Conservation (phyloP, 64 coral and sea anemone genomes). For the Porites australiensis region DNA sequence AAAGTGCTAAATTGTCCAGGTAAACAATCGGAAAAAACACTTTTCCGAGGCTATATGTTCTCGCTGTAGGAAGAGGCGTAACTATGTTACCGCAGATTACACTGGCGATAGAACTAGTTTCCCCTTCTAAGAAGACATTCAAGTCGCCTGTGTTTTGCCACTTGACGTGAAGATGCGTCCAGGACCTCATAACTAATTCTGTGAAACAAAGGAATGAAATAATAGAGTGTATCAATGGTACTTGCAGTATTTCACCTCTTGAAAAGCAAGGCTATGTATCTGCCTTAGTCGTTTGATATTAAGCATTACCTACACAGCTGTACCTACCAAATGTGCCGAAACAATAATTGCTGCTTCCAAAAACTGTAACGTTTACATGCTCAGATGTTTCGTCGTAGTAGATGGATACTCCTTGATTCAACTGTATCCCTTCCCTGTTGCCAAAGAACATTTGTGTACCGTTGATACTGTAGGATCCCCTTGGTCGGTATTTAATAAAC, state of each 20-base stretch:
- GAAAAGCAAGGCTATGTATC: too few relatives aligned
- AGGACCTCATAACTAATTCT: background rate
- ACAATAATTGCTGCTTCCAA: conserved; percentile 20
- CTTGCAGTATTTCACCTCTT: too few relatives aligned
- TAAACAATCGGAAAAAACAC: background rate
- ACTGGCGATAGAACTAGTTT: background rate
- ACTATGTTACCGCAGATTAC: background rate
- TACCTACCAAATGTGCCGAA: background rate
- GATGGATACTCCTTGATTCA: background rate
- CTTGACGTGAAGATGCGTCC: conserved; percentile 4
- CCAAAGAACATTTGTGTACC: conserved; percentile 1
- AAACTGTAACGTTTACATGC: background rate
- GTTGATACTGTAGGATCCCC: background rate
- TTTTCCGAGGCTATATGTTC: background rate
- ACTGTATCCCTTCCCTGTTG: background rate
- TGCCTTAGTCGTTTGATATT: too few relatives aligned
- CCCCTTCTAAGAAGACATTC: background rate
- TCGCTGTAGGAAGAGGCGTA: background rate
- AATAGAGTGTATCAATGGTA: too few relatives aligned
- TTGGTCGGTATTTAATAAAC: conserved; percentile 14
- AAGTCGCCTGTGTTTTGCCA: background rate
- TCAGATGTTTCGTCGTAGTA: background rate
- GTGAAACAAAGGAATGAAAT: background rate
- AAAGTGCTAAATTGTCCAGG: conserved; percentile 7
- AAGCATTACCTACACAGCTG: background rate